Base-by-base conservation (phyloP, 2,797 vertebrate species). In the Eupleurogrammus muticus region DNA sequence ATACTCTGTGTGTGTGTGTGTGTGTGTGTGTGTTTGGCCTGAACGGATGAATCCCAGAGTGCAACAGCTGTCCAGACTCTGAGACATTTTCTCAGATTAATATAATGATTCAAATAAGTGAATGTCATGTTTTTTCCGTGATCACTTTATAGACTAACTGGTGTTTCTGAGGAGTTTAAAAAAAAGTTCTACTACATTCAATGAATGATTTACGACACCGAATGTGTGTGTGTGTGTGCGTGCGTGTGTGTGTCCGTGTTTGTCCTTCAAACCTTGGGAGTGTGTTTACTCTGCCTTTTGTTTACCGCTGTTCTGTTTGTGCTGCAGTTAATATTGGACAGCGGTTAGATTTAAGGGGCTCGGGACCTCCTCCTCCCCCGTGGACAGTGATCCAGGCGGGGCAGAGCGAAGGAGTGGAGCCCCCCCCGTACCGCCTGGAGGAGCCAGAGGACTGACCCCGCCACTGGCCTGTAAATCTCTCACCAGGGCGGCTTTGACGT, bases 291-390 rank as follows among this genome's bases (percentile, higher is more conserved):
- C 86, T 85, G 77, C 79, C 87, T 79, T 88, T 88, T 94, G 93
- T 94, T 94, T 95, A 93, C 90, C 75, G 28, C 83, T 62, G 77
- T 50, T 89, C 78, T 95, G 90, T 95, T 94, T 94, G 92, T 93
- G 76, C 82, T 93, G 80, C 81, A 86, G 94, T 94, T 95, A 94
- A 95, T 95, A 90, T 94, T 94, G 88, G 90, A 94, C 92, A 86
- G 84, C 73, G 56, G 81, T 87, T 75, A 87, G 86, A 92, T 89
- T 92, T 85, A 83, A 87, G 81, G 66, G 53, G 72, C 70, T 85
- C 58, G 2, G 68, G 83, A 81, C 81, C 83, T 77, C 60, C 7
- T 35, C 71, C 76, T 69, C 83, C 84, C 81, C 70, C 73, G 53
- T 72, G 76, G 55, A 73, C 68, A 54, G 77, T 72, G 56, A 70